A percentile compares a stretch with the other conserved stretches of the same genome.
phyloP scores from a whole-genome alignment of 2,888 invertebrate genomes.

The Arrhopalites spinosus region DNA sequence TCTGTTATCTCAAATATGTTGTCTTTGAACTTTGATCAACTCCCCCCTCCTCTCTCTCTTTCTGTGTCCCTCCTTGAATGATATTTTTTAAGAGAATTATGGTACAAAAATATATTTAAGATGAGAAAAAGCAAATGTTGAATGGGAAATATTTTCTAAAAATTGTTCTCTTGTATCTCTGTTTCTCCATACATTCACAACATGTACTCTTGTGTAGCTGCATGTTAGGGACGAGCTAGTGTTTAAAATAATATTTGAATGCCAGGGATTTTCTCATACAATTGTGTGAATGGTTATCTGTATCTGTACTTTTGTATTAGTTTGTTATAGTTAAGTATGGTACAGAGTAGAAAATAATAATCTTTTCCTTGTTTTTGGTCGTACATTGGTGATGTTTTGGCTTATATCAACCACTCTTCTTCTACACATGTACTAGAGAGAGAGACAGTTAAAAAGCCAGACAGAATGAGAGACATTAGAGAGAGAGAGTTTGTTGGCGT shows the following conservation, averaged over 20 bases:
- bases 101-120: no score
- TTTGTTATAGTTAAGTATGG: neutral
- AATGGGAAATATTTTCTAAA: no score
- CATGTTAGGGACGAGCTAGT: neutral
- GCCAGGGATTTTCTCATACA: neutral
- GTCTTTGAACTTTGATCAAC: no score
- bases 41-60: no score
- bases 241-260: neutral
- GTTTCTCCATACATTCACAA: neutral
- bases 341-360: neutral
- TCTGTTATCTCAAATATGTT: no score
- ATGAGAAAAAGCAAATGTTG: no score
- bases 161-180: neutral
- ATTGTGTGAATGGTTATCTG: neutral
- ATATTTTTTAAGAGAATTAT: no score
- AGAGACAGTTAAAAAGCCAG: constrained; percentile 12
- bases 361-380: neutral
- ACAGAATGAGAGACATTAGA: constrained; percentile 21
- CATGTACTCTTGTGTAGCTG: neutral
- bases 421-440: no score
- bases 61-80: no score
- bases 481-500: constrained; percentile 31
- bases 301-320: no score
- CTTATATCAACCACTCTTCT: no score
- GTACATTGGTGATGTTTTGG: no score